Evolutionary conservation across 2,797 vertebrate genomes (phyloP).

Genomic region (Uromys caudimaculatus): DNA sequence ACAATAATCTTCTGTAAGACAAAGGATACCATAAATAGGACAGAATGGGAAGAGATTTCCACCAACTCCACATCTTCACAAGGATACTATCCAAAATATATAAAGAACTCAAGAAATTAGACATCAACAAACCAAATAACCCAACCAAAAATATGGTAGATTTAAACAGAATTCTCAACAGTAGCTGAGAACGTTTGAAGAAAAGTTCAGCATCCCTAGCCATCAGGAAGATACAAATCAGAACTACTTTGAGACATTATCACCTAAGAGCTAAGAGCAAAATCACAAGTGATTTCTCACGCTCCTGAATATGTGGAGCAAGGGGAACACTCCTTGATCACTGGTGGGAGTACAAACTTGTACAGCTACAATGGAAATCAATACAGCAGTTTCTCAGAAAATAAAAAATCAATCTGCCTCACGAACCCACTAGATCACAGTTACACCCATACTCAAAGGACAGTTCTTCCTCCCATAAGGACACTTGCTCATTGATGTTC

Average conservation of each 20-base stretch:
- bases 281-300: neutral
- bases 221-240: neutral
- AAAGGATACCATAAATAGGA: neutral
- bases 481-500: neutral
- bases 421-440: neutral
- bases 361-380: neutral
- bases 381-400: neutral
- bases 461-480: neutral
- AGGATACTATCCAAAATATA: neutral
- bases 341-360: neutral
- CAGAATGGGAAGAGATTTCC: neutral
- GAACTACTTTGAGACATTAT: neutral
- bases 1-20: neutral
- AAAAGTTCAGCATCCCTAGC: neutral
- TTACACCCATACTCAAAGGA: neutral
- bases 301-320: neutral
- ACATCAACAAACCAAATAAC: neutral
- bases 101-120: neutral
- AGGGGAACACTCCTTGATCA: too few relatives aligned
- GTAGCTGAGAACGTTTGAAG: neutral
- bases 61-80: neutral
- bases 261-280: neutral
- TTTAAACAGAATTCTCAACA: neutral
- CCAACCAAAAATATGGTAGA: neutral
- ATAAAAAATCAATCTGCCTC: neutral